Base-by-base conservation (phyloP, 2,797 vertebrate genomes). In the Choloepus didactylus region DNA sequence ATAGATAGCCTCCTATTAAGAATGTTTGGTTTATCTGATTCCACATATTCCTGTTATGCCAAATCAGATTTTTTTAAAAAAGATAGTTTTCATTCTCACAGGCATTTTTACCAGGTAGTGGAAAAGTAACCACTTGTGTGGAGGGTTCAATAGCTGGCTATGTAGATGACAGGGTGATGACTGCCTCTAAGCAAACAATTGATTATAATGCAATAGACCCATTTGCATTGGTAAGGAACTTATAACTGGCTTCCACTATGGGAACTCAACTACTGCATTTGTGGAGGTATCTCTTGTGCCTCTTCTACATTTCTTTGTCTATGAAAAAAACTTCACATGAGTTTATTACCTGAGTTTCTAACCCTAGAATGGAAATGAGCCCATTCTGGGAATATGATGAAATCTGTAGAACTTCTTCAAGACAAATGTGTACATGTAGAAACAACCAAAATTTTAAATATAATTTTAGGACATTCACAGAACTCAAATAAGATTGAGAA, bases 1-100 rank as follows among this genome's bases (percentile, higher is more conserved):
- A 35, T 35, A 35, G 35, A 0, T 95, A 95, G 96, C 95, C 86
- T 67, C 18, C 91, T 97, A 86, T 35, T 64, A 66, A 95, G 56
- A 79, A 59, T 60, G 60, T 73, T 69, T 86, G 14, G 9, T 69
- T 92, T 62, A 90, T 67, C 87, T 91, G 38, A 91, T 76, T 95
- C 35, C 6, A 64, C 14, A 35, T 72, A 72, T 60, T 94, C 46
- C 86, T 60, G 4, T 46, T 85, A 46, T 92, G 29, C 2, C 38
- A 94, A 87, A 73, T 46, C 38, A 79, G 35, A 59, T 69, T 73
- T 62, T 67, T 93, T 9, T 29, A 60, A 83, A 82, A 60, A 16
- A 41, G 18, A 59, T 35, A 60, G 9, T 31, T 87, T 93, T 14
- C 51, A 69, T 2, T 27, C 66, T 76, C 38, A 73, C 5, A 77